Percentiles rank a stretch among this genome's conserved stretches.
phyloP scores from a whole-genome alignment of 2,113 vertebrate species.

The Corythornis cristatus region DNA sequence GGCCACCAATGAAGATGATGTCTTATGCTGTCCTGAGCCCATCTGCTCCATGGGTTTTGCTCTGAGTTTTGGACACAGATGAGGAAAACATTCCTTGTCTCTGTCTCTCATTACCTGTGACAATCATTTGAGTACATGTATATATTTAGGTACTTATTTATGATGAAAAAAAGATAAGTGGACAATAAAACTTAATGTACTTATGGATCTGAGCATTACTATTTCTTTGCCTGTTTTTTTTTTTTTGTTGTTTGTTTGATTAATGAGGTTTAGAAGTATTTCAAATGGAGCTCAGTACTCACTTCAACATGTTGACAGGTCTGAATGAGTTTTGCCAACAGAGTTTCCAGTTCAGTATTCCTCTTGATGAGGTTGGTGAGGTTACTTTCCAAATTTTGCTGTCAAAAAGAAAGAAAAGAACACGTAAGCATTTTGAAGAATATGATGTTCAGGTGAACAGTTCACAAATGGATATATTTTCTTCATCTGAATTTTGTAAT shows the following conservation, averaged over 20 bases:
- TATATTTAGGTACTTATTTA: neutral
- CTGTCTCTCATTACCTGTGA: neutral
- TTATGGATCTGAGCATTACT: neutral
- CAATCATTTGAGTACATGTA: neutral
- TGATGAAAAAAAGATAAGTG: neutral
- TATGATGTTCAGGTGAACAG: neutral
- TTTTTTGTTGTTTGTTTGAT: neutral
- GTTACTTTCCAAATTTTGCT: constrained; percentile 97
- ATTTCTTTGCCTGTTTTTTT: neutral
- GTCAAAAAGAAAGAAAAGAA: constrained; percentile 63
- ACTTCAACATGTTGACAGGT: constrained; percentile 98
- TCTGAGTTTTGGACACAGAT: neutral
- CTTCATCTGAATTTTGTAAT: neutral
- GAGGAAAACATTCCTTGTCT: neutral
- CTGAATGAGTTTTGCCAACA: constrained; percentile 97
- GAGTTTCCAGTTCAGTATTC: constrained; percentile 96
- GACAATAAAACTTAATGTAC: neutral
- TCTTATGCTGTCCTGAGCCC: neutral
- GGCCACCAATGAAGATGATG: neutral
- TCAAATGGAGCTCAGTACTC: constrained; percentile 60
- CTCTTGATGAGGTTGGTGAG: constrained; percentile 97
- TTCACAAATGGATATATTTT: neutral
- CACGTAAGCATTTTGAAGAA: neutral
- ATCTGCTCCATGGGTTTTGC: neutral
- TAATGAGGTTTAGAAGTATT: neutral